A percentile compares a stretch with the other conserved stretches of the same genome.
These are phyloP conservation scores for Phaonia tiefii DNA, from an alignment of 2,888 invertebrate genomes.

Conservation along the genomic window DNA sequence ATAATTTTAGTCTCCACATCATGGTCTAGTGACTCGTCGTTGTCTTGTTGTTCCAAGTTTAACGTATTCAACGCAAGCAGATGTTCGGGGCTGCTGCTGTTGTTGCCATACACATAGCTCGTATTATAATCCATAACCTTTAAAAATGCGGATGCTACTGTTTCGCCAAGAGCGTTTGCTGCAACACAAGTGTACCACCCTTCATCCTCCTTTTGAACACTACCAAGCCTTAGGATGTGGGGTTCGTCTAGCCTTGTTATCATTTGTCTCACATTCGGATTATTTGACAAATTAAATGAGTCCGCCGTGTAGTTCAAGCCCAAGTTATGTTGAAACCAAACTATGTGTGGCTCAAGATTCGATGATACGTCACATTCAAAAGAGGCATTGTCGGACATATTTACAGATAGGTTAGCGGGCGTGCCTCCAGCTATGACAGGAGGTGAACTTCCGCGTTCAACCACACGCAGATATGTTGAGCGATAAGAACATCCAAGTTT, in stretches of 20 bases:
- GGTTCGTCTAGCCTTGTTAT: slow-evolving; percentile 81
- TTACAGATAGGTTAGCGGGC: slow-evolving; percentile 89
- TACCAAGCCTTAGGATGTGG: slow-evolving; percentile 88
- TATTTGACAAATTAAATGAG: slow-evolving; percentile 31
- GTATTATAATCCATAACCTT: slow-evolving; percentile 83
- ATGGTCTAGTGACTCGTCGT: slow-evolving; percentile 51
- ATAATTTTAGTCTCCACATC: slow-evolving; percentile 51
- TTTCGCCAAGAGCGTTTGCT: slow-evolving; percentile 90
- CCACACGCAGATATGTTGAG: slow-evolving; percentile 86
- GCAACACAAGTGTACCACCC: slow-evolving; percentile 98
- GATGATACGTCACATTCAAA: slow-evolving; percentile 91
- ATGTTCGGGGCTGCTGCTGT: slow-evolving; percentile 11
- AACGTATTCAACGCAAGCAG: slow-evolving; percentile 36
- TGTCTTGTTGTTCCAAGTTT: slow-evolving; percentile 55
- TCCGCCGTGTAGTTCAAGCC: slow-evolving; percentile 47
- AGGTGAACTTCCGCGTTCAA: slow-evolving; percentile 88
- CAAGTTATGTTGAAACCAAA: slow-evolving; percentile 83
- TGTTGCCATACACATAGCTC: too few relatives aligned
- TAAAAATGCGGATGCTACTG: slow-evolving; percentile 90
- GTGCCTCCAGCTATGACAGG: slow-evolving; percentile 90
- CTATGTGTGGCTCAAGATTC: slow-evolving; percentile 90
- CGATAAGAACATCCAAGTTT: slow-evolving; percentile 87
- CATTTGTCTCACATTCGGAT: slow-evolving; percentile 60
- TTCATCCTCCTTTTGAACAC: slow-evolving; percentile 92
- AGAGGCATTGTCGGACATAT: slow-evolving; percentile 85